Evolutionary conservation across 2,888 invertebrate species (phyloP).

Genomic region (Parnassius smintheus): DNA sequence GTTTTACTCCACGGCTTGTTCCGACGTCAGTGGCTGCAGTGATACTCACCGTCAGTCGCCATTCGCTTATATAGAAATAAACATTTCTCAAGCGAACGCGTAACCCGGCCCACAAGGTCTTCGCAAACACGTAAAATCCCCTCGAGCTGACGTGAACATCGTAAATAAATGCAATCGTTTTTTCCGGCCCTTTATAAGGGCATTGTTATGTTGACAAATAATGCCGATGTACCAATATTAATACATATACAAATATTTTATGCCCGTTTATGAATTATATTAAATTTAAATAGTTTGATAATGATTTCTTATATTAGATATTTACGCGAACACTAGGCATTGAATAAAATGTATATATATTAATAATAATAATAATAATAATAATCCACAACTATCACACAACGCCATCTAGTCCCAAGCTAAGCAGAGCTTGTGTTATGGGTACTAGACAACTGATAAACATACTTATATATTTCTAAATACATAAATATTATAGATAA

Average conservation of each 20-base stretch:
- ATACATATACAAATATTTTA: neutral
- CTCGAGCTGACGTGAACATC: conserved; percentile 65
- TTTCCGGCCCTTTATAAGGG: conserved; percentile 76
- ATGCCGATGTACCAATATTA: neutral
- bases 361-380: no score
- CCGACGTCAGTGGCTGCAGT: conserved; percentile 11
- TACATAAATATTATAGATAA: no score
- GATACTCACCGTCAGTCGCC: neutral
- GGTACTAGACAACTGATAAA: no score
- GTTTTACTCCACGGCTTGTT: neutral
- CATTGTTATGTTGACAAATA: neutral
- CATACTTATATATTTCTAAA: no score
- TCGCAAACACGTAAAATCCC: conserved; percentile 22
- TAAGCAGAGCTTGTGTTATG: no score
- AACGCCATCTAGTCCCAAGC: no score
- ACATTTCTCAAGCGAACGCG: conserved; percentile 16
- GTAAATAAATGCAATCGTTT: conserved; percentile 85
- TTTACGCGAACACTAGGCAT: no score
- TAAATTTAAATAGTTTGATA: no score
- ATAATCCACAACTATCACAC: no score
- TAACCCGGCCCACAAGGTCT: conserved; percentile 7
- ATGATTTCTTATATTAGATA: no score
- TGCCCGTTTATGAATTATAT: no score
- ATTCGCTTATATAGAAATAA: conserved; percentile 17
- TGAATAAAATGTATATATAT: no score